phyloP scores from a whole-genome alignment of 35 echinoderm and acorn worm genomes.

The Nesometra sesokonis region DNA sequence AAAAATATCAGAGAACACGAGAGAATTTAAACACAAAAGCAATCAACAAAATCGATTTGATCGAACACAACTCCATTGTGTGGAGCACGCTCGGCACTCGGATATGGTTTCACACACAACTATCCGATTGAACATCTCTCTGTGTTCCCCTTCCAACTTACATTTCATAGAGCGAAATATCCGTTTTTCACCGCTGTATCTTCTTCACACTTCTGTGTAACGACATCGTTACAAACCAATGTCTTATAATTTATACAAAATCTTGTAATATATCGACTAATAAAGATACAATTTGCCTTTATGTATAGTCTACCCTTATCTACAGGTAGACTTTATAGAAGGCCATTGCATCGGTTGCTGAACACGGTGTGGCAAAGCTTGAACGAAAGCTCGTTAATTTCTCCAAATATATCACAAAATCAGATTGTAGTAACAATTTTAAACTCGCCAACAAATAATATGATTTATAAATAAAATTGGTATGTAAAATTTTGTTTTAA shows the following conservation, averaged over 20 bases:
- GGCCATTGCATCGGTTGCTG: background rate
- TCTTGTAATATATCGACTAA: background rate
- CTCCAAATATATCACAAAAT: background rate
- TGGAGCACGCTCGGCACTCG: background rate
- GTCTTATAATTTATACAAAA: background rate
- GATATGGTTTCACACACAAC: background rate
- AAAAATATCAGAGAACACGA: background rate
- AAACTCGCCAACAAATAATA: background rate
- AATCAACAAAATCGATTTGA: background rate
- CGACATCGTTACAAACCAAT: background rate
- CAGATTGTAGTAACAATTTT: background rate
- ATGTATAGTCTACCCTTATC: background rate
- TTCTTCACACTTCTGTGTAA: background rate
- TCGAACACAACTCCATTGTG: background rate
- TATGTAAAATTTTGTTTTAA: constrained; percentile 1
- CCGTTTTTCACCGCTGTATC: background rate
- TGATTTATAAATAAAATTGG: background rate
- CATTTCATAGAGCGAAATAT: background rate
- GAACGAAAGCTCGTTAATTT: background rate
- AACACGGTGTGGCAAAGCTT: background rate
- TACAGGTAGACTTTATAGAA: background rate
- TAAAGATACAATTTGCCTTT: background rate
- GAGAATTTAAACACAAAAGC: background rate
- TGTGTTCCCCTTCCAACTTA: background rate
- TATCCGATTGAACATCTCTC: background rate